Base-by-base conservation (phyloP, 1,140 invertebrate species). In the Scaptomyza hsui region DNA sequence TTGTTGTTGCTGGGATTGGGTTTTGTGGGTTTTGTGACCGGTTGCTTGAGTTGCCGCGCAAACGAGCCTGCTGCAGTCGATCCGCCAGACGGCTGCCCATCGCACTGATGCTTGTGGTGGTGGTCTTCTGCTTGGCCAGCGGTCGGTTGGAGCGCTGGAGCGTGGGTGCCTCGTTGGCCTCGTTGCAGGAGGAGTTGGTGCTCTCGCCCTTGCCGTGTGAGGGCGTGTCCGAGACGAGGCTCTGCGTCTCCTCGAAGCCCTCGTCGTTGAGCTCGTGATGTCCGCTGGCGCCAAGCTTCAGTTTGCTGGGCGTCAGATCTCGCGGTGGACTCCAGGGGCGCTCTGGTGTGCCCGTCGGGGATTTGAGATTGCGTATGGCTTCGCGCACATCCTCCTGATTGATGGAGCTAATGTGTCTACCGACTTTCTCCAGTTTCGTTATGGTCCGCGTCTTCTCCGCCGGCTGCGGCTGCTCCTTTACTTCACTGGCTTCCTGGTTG, bases 201-300 rank as follows among this genome's bases (percentile, higher is more conserved):
- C 90, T 91, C 37, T 91, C 89, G 13, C 90, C 89, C 37, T 91
- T 91, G 56, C 95, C 95, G 64, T 96, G 95, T 45, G 96, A 97
- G 1, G 96, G 93, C 1, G 95, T 96, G 83, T 97, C 96, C 0
- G 96, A 97, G 47, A 97, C 95, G 19, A 97, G 92, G 73, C 95
- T 97, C 70, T 97, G 96, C 0, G 96, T 97, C 92, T 97, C 97
- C 90, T 98, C 96, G 81, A 97, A 97, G 6, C 96, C 97, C 92
- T 97, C 97, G 85, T 98, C 97, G 72, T 96, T 95, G 39, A 96
- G 81, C 70, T 96, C 94, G 67, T 94, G 94, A 60, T 95, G 94
- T 10, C 94, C 83, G 29, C 69, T 80, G 18, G 57, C 63, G 10
- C 53, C 73, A 3, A 72, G 55, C 37, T 89, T 88, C 9, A 78